phyloP scores from a whole-genome alignment of 2,797 vertebrate genomes.

The Hylomyscus alleni region DNA sequence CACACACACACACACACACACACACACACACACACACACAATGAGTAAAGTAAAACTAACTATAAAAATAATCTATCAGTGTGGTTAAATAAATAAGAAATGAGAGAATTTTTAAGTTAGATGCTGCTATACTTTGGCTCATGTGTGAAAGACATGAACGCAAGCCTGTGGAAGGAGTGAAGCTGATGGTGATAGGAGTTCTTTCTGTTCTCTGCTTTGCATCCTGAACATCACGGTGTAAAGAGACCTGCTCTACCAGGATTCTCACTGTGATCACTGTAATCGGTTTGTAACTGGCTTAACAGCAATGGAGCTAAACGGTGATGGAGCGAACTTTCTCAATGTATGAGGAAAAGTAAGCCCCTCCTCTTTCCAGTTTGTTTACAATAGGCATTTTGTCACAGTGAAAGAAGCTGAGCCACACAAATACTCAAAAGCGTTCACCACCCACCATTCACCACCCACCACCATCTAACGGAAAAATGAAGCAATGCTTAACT shows the following conservation, averaged over 20 bases:
- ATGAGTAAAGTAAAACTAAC: background rate
- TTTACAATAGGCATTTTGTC: background rate
- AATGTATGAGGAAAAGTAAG: background rate
- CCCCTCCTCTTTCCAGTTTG: background rate
- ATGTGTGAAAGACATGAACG: background rate
- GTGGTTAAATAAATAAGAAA: conserved; percentile 27
- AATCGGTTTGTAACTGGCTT: no score
- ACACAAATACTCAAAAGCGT: background rate
- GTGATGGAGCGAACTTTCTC: background rate
- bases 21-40: no score
- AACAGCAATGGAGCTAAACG: background rate
- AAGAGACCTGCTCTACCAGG: background rate
- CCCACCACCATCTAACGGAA: background rate
- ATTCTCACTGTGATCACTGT: background rate
- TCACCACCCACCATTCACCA: background rate
- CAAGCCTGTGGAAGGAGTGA: background rate
- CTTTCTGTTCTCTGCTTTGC: background rate
- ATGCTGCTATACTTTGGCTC: background rate
- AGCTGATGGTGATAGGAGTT: background rate
- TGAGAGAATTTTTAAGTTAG: background rate
- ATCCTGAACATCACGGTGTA: background rate
- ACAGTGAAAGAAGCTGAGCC: background rate
- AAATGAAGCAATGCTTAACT: background rate
- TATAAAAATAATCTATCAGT: background rate
- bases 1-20: background rate